These are phyloP conservation scores for Hyperopisus bebe DNA, from an alignment of 2,113 vertebrate species.

Conservation along the genomic window DNA sequence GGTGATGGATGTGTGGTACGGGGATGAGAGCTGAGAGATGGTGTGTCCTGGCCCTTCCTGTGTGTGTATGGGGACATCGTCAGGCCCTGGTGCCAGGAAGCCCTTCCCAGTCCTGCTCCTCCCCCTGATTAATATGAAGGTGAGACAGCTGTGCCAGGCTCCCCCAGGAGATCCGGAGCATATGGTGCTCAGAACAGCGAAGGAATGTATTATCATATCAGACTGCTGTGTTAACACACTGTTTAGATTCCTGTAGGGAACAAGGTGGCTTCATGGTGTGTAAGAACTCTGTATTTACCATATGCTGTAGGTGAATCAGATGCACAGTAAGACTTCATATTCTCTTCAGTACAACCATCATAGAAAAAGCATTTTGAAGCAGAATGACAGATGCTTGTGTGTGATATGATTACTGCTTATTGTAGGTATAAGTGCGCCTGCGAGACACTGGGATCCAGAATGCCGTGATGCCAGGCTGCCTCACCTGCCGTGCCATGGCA, in stretches of 20 bases:
- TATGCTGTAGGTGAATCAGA: background rate
- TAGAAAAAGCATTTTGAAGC: background rate
- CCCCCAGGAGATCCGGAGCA: constrained; percentile 49
- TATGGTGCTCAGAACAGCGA: constrained; percentile 46
- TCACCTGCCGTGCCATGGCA: background rate
- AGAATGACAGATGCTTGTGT: background rate
- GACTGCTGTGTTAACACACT: constrained; percentile 30
- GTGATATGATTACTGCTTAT: background rate
- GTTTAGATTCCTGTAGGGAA: constrained; percentile 39
- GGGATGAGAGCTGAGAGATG: constrained; percentile 32
- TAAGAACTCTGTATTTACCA: background rate
- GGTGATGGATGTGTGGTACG: constrained; percentile 45
- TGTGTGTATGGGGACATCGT: background rate
- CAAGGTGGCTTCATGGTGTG: constrained; percentile 27
- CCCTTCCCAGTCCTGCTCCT: constrained; percentile 31
- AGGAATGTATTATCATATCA: constrained; percentile 59
- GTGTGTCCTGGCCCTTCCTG: constrained; percentile 41
- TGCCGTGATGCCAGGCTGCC: background rate
- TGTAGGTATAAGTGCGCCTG: background rate
- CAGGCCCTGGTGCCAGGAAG: constrained; percentile 25
- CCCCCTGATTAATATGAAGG: constrained; percentile 55
- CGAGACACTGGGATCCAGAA: background rate
- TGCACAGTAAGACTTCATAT: background rate
- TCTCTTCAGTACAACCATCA: background rate
- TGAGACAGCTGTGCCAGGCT: constrained; percentile 51